Evolutionary conservation across 1,140 invertebrate species (phyloP).

Genomic region (Lineus longissimus): DNA sequence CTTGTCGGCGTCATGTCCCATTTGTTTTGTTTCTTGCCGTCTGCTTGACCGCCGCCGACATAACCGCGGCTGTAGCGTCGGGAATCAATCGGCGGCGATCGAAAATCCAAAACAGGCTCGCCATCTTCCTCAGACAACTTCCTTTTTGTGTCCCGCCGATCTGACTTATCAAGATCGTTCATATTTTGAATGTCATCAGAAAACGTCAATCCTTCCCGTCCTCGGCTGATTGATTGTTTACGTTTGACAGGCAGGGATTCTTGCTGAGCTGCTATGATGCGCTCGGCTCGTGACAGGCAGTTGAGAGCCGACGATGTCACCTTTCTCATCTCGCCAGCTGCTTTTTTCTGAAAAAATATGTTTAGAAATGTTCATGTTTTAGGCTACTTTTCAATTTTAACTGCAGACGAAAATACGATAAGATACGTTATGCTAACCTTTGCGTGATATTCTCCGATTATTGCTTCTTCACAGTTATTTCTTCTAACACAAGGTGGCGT

Average conservation of each 20-base stretch:
- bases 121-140: background rate
- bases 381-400: too few species aligned
- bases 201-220: too few species aligned
- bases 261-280: background rate
- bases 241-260: background rate
- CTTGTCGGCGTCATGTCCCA: conserved; percentile 28
- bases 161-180: background rate
- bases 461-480: background rate
- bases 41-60: conserved; percentile 11
- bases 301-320: conserved; percentile 32
- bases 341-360: conserved; percentile 31
- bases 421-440: background rate
- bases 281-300: conserved; percentile 31
- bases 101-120: conserved; percentile 20
- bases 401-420: too few species aligned
- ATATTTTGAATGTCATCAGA: too few species aligned
- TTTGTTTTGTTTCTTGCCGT: conserved; percentile 9
- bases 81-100: conserved; percentile 23
- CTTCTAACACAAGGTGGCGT: background rate
- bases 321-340: conserved; percentile 32
- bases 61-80: conserved; percentile 28
- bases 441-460: background rate
- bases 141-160: background rate
- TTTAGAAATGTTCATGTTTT: too few species aligned
- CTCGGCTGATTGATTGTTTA: too few species aligned